Conservation (phyloP, 2,888 invertebrate genomes). For the Argynnis bischoffii region DNA sequence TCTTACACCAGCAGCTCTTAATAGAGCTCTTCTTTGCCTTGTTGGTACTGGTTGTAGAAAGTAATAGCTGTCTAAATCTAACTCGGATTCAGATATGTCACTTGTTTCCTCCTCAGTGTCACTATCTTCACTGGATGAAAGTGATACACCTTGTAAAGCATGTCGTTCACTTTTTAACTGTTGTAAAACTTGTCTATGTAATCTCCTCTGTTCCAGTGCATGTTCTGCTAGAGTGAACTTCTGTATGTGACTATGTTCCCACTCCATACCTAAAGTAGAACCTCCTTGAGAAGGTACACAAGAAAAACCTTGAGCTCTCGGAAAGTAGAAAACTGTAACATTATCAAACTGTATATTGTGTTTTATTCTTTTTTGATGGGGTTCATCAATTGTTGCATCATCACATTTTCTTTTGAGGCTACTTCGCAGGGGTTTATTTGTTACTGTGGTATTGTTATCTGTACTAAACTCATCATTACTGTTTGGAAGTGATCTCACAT, state of each 20-base stretch:
- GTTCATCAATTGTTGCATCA: constrained; percentile 68
- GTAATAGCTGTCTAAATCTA: constrained; percentile 94
- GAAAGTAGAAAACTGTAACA: constrained; percentile 97
- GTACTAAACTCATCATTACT: constrained; percentile 44
- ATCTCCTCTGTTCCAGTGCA: constrained; percentile 92
- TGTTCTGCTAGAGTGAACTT: constrained; percentile 94
- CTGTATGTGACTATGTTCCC: constrained; percentile 86
- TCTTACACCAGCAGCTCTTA: constrained; percentile 95
- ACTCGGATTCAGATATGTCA: constrained; percentile 91
- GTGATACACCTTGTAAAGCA: constrained; percentile 74
- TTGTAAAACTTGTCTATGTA: constrained; percentile 91
- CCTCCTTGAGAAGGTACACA: constrained; percentile 95
- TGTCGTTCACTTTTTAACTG: constrained; percentile 87
- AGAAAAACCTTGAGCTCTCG: constrained; percentile 94
- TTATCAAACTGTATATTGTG: constrained; percentile 93
- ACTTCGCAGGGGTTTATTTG: constrained; percentile 71
- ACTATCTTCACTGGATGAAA: constrained; percentile 91
- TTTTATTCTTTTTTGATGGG: constrained; percentile 85
- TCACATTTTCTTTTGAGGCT: constrained; percentile 86
- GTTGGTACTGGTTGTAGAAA: constrained; percentile 96
- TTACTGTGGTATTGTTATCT: constrained; percentile 45
- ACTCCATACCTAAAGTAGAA: constrained; percentile 96
- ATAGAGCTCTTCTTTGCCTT: constrained; percentile 91
- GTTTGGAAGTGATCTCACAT: constrained; percentile 37
- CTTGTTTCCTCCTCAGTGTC: constrained; percentile 93